These are phyloP conservation scores for Amphiprion clarkii DNA, from an alignment of 2,797 vertebrate species.

Conservation along the genomic window DNA sequence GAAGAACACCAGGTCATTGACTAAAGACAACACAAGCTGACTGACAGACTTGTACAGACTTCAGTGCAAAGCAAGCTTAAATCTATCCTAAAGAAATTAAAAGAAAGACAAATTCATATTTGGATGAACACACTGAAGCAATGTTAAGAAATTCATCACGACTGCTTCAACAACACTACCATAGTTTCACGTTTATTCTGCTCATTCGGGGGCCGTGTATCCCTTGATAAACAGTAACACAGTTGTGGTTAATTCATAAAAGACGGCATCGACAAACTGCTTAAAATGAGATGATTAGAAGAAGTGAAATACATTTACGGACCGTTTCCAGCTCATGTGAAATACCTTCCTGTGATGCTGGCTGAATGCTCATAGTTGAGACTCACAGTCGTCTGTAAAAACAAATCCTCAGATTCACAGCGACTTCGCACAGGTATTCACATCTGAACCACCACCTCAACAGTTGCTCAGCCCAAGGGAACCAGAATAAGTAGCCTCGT, in stretches of 20 bases:
- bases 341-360: not conserved
- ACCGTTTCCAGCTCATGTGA: not conserved
- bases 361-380: not conserved
- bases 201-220: not conserved
- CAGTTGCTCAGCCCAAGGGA: not conserved
- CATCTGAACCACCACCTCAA: not conserved
- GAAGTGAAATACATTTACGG: not conserved
- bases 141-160: too few relatives aligned
- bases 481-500: not conserved
- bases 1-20: constrained; percentile 28
- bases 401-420: not conserved
- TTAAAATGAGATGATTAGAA: not conserved
- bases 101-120: not conserved
- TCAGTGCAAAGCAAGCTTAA: not conserved
- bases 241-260: too few relatives aligned
- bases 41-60: not conserved
- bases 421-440: not conserved
- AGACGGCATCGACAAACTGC: not conserved
- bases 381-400: not conserved
- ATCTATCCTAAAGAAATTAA: not conserved
- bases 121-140: not conserved
- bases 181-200: not conserved
- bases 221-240: not conserved
- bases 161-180: too few relatives aligned
- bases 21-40: constrained; percentile 18